These are phyloP conservation scores for Portevinia maculata DNA, from an alignment of 2,888 invertebrate genomes.

Conservation along the genomic window DNA sequence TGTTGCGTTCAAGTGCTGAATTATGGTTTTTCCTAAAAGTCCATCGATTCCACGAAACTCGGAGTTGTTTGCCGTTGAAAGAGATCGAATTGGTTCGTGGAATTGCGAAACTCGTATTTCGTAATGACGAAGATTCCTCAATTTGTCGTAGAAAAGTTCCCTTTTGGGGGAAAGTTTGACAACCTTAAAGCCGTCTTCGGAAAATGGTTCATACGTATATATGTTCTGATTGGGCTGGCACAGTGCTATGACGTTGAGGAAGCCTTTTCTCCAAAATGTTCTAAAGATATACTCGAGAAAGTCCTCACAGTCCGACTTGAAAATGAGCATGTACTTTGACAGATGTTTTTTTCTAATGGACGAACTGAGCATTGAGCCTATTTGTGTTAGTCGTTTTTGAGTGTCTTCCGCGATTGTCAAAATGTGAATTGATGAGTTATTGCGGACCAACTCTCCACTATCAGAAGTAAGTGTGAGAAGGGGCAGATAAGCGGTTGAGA, in stretches of 20 bases:
- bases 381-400: neutral
- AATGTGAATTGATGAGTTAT: constrained; percentile 33
- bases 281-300: constrained; percentile 75
- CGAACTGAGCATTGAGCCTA: neutral
- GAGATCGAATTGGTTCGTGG: constrained; percentile 76
- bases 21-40: constrained; percentile 75
- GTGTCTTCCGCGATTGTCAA: constrained; percentile 13
- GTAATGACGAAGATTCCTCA: constrained; percentile 76
- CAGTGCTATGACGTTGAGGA: constrained; percentile 77
- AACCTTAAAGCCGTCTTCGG: constrained; percentile 71
- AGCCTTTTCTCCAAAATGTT: constrained; percentile 77
- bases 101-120: constrained; percentile 79
- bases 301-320: constrained; percentile 74
- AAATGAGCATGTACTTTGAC: constrained; percentile 79
- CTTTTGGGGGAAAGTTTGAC: constrained; percentile 41
- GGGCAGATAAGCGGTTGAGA: constrained; percentile 19
- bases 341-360: constrained; percentile 73
- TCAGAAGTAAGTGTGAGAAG: constrained; percentile 1
- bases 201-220: constrained; percentile 79
- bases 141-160: constrained; percentile 76
- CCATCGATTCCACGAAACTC: constrained; percentile 77
- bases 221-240: constrained; percentile 56
- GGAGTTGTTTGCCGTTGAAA: constrained; percentile 69
- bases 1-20: constrained; percentile 78
- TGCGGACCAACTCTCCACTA: neutral